Base-by-base conservation (phyloP, 1,140 invertebrate genomes). In the Diorhabda carinulata region DNA sequence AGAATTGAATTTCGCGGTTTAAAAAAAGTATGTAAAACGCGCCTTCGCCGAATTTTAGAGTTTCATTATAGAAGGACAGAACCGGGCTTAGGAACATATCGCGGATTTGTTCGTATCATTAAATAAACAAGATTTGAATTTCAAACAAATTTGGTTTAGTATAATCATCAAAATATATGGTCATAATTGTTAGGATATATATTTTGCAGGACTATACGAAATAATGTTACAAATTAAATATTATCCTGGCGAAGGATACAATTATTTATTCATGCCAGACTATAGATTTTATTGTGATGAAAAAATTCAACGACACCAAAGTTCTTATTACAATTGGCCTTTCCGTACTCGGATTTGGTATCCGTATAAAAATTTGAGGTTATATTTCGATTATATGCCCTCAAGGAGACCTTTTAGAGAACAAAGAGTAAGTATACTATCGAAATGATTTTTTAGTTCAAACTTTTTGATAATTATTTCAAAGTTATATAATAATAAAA, bases 191-290 rank as follows among this genome's bases (percentile, higher is more conserved):
- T 6, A 7, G 52, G n/a, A 56, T 52, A 52, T 52, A 2, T 52
- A 52, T 52, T 8, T 52, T 52, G 3, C n/a, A 52, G 47, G 47
- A 52, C n/a, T 41, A 63, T 25, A 63, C 5, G 8, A 45, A 10
- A 61, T 68, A 67, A 74, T 74, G 73, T 62, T 74, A 62, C 73
- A 74, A 64, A 62, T 74, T 10, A 74, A 74, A 72, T 74, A 74
- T 44, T 74, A 68, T 57, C 67, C 60, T 10, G 73, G 71, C 57
- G 73, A 74, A 43, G 72, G 70, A 6, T 74, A 74, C 67, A 74
- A 74, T 57, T 74, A 69, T 45, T 65, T 62, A 60, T 74, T 70
- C 60, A 67, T 72, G 45, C 73, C 73, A 5, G 73, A 74, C 60
- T 72, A 72, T 43, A 69, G 73, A 68, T 74, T 62, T 43, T 74